These are phyloP conservation scores for Scartelaos histophorus DNA, from an alignment of 2,113 vertebrate genomes.

Conservation along the genomic window DNA sequence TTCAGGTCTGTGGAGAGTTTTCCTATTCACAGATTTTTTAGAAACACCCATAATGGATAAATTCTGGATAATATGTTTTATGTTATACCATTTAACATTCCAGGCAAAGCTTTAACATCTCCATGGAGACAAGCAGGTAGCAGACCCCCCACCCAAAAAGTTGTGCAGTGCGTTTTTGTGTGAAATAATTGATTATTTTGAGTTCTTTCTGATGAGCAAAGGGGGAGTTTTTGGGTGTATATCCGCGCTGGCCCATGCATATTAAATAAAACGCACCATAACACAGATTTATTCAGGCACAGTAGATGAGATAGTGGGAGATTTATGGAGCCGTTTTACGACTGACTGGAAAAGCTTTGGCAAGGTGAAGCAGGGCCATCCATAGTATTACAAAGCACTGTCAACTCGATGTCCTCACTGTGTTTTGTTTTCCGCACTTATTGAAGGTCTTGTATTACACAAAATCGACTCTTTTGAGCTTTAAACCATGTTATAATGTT, in stretches of 20 bases:
- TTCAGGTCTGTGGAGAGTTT: no score
- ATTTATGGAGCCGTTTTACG: conserved; percentile 9
- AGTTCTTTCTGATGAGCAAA: background rate
- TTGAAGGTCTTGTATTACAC: no score
- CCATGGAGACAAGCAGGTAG: no score
- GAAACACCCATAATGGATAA: no score
- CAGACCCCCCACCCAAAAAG: no score
- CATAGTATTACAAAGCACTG: background rate
- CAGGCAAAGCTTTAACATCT: no score
- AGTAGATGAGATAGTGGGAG: conserved; percentile 11
- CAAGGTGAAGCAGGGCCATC: conserved; percentile 10
- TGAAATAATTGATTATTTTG: conserved; percentile 1
- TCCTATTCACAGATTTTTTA: no score
- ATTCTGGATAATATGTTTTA: no score
- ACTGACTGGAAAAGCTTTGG: conserved; percentile 9
- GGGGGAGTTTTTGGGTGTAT: background rate
- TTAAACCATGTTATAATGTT: no score
- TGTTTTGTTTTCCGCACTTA: background rate
- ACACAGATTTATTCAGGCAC: conserved; percentile 16
- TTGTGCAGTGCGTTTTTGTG: background rate
- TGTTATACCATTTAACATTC: no score
- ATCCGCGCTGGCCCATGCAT: background rate
- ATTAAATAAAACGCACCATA: conserved; percentile 12
- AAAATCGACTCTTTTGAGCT: no score
- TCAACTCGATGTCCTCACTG: background rate